Conservation (phyloP, 2,888 invertebrate genomes). For the Agrenia bidenticulata region DNA sequence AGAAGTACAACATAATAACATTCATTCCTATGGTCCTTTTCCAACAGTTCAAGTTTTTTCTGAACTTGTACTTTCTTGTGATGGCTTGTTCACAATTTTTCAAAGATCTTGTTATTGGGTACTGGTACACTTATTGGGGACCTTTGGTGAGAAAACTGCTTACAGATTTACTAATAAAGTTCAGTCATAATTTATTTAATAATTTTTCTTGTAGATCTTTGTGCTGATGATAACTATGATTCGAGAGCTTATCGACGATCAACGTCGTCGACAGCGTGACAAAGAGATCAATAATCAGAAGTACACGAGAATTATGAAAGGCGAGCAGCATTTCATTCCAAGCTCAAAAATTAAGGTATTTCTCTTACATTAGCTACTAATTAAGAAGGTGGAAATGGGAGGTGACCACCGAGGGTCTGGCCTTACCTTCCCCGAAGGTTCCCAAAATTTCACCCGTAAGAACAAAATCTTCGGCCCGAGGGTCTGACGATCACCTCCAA, state of each 20-base stretch:
- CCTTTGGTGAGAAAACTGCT: constrained; percentile 67
- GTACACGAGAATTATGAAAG: constrained; percentile 76
- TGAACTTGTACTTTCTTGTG: constrained; percentile 95
- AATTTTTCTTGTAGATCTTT: constrained; percentile 69
- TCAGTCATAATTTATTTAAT: background rate
- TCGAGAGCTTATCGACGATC: constrained; percentile 95
- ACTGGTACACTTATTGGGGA: constrained; percentile 97
- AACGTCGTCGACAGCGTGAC: constrained; percentile 86
- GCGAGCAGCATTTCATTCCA: constrained; percentile 65
- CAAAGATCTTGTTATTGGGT: constrained; percentile 89
- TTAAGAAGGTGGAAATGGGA: too few species aligned
- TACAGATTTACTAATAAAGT: background rate
- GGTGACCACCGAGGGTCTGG: too few species aligned
- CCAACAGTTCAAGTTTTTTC: constrained; percentile 98
- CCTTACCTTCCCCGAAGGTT: too few species aligned
- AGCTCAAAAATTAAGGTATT: constrained; percentile 81
- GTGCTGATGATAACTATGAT: constrained; percentile 93
- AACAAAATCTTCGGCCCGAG: too few species aligned
- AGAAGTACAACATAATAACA: constrained; percentile 93
- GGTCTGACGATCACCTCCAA: too few species aligned
- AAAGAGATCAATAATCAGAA: constrained; percentile 94
- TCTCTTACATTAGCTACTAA: background rate
- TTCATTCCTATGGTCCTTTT: constrained; percentile 86
- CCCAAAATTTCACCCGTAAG: too few species aligned
- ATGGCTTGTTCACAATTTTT: constrained; percentile 99